Evolutionary conservation across 2,888 invertebrate genomes (phyloP), one percentile per base, ranked within the genome.

Genomic region (Asteroscopus sphinx): DNA sequence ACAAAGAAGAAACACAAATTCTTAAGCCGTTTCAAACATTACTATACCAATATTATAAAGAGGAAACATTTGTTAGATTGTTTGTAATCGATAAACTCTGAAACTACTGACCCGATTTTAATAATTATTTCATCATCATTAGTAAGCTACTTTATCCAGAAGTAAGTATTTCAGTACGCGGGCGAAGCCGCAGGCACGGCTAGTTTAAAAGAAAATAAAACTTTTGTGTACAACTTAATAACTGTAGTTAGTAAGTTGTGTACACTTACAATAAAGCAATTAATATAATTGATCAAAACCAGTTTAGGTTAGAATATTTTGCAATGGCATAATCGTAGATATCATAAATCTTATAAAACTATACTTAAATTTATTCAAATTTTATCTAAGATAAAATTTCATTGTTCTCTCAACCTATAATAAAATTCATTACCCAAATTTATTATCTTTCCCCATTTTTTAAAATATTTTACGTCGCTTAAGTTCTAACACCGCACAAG

Each of bases 371-470:
- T 21, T 17, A 40, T 35, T 46, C 28, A 35, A 25, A 46, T 7
- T 36, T 9, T 48, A 33, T 16, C 21, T 26, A 28, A 63, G 11
- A 68, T 52, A 42, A 52, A 11, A 61, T 32, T 44, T n/a, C 4
- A 17, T 41, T 54, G 12, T 32, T 16, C 6, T 30, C 25, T 25
- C n/a, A 61, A 28, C 5, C 5, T 37, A 42, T 49, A 41, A 41
- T 11, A 44, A 26, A 67, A 47, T 44, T 37, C 41, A 46, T 61
- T 59, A 60, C 26, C n/a, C n/a, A 37, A 33, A 42, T n/a, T n/a
- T n/a, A n/a, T n/a, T n/a, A 37, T 28, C 39, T 37, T 40, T 15
- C 15, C 16, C 13, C 13, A 11, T 30, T 40, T 12, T 28, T 35
- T n/a, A n/a, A 6, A 21, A 21, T 21, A 21, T 21, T 17, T 26